Conservation (phyloP, 1,140 invertebrate species). For the Hypothenemus hampei region DNA sequence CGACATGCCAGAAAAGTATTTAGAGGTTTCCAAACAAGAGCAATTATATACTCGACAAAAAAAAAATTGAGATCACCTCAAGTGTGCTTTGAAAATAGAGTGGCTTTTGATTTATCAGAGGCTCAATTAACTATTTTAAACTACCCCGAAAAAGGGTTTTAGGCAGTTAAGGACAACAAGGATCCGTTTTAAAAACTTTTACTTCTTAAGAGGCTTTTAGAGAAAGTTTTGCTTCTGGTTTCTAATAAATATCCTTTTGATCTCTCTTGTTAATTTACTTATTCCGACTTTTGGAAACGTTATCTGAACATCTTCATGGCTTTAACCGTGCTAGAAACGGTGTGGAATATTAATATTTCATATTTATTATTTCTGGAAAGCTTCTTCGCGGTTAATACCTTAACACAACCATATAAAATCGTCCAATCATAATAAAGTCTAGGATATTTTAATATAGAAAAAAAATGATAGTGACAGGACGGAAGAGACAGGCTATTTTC, state of each 20-base stretch:
- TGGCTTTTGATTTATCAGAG: conserved; percentile 6
- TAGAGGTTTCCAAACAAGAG: conserved; percentile 3
- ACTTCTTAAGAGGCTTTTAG: conserved; percentile 7
- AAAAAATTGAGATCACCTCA: conserved; percentile 1
- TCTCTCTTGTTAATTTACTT: not conserved
- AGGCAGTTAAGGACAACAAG: conserved; percentile 2
- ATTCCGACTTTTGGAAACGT: too few relatives aligned
- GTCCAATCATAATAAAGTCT: conserved; percentile 14
- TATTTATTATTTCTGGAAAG: conserved; percentile 13
- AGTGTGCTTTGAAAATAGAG: conserved; percentile 2
- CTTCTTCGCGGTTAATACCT: conserved; percentile 5
- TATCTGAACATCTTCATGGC: too few relatives aligned
- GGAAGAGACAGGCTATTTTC: conserved; percentile 10
- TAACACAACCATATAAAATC: conserved; percentile 1
- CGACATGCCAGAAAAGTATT: conserved; percentile 1
- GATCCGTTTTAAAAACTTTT: conserved; percentile 12
- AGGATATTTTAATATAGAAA: conserved; percentile 11
- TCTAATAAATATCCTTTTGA: not conserved
- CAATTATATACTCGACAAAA: not conserved
- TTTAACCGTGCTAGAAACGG: not conserved
- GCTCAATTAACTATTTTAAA: conserved; percentile 9
- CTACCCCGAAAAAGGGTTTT: conserved; percentile 10
- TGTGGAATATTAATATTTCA: conserved; percentile 6
- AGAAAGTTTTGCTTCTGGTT: not conserved
- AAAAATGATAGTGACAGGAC: conserved; percentile 10